Conservation (phyloP, 2,888 invertebrate genomes). For the Isoperla grammatica region DNA sequence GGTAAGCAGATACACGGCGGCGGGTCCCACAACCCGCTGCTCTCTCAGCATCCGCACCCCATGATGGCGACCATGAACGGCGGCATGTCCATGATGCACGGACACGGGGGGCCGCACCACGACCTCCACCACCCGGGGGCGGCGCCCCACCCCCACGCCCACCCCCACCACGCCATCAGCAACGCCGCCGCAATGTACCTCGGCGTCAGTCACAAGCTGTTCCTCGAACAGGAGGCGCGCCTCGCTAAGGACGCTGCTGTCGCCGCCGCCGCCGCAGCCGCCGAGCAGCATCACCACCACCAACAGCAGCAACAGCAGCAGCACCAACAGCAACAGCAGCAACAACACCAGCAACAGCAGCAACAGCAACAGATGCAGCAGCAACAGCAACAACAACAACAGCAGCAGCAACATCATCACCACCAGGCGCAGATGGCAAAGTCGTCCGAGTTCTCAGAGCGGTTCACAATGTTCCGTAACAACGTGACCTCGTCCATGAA, state of each 20-base stretch:
- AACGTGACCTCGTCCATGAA: constrained; percentile 47
- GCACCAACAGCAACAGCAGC: constrained; percentile 45
- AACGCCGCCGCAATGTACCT: constrained; percentile 63
- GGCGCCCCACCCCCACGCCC: constrained; percentile 31
- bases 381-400: constrained; percentile 51
- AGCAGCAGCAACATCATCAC: constrained; percentile 47
- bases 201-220: constrained; percentile 69
- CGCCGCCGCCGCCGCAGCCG: constrained; percentile 32
- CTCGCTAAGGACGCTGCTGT: constrained; percentile 52
- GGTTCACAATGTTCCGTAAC: constrained; percentile 68
- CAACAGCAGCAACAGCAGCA: constrained; percentile 52
- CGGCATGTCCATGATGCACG: constrained; percentile 50
- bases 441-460: constrained; percentile 60
- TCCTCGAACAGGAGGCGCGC: constrained; percentile 73
- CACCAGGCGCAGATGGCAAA: constrained; percentile 41
- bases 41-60: constrained; percentile 41
- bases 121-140: constrained; percentile 31
- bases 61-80: constrained; percentile 47
- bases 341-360: constrained; percentile 50
- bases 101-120: constrained; percentile 32
- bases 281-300: constrained; percentile 32
- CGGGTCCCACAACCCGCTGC: constrained; percentile 38
- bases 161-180: constrained; percentile 38
- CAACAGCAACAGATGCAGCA: constrained; percentile 53
- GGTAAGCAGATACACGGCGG: constrained; percentile 49